A percentile compares a stretch with the other conserved stretches of the same genome.
These are phyloP conservation scores for Acinonyx jubatus DNA, from an alignment of 2,113 vertebrate genomes.

Conservation along the genomic window DNA sequence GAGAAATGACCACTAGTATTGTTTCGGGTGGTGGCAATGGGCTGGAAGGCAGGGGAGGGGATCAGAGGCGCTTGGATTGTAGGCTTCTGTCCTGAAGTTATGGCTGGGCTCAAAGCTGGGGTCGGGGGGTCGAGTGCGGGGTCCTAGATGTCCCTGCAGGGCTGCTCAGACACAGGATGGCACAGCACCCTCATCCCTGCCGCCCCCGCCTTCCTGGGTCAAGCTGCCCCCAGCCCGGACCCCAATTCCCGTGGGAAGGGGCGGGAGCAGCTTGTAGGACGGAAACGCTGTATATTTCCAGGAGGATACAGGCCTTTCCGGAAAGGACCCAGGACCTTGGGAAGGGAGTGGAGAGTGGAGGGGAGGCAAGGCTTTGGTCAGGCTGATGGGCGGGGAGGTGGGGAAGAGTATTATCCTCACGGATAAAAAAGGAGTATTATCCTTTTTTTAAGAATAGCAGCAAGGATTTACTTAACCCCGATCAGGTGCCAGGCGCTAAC, in stretches of 20 bases:
- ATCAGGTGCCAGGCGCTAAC: not conserved
- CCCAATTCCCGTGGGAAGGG: not conserved
- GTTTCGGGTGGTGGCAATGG: fast-evolving
- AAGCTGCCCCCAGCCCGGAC: not conserved
- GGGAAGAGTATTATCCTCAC: not conserved
- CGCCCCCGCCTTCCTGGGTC: not conserved
- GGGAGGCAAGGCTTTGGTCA: no score
- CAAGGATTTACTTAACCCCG: not conserved
- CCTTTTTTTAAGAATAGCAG: no score
- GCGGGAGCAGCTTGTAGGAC: not conserved
- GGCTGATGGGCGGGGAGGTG: not conserved
- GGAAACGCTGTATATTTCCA: not conserved
- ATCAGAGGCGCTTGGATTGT: fast-evolving
- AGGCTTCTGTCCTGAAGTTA: not conserved
- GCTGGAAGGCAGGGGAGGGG: not conserved
- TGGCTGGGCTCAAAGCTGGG: not conserved
- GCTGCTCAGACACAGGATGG: not conserved
- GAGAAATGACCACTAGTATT: not conserved
- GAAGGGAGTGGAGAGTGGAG: not conserved
- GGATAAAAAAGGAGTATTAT: no score
- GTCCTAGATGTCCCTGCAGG: not conserved
- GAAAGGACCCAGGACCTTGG: not conserved
- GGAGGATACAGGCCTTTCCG: not conserved
- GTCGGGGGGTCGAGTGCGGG: no score
- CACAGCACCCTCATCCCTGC: not conserved